phyloP scores from a whole-genome alignment of 2,113 vertebrate species.

The Leucosticte australis region DNA sequence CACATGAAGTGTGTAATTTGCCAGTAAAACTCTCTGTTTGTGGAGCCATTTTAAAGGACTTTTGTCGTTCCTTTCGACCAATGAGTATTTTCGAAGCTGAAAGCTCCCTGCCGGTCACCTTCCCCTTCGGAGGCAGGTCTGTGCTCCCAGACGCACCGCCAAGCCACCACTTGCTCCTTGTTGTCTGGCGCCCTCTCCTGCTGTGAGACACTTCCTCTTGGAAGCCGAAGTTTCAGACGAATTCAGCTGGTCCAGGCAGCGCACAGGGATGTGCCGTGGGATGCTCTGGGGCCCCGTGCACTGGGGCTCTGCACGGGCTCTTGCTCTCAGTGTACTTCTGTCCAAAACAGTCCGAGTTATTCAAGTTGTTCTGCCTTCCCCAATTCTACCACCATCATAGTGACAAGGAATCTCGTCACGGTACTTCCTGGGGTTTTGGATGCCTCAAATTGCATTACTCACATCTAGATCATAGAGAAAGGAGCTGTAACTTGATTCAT shows the following conservation, averaged over 20 bases:
- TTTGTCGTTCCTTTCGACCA: background rate
- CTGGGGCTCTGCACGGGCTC: background rate
- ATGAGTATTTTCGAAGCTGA: background rate
- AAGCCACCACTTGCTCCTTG: background rate
- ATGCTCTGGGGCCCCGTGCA: background rate
- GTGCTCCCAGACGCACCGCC: background rate
- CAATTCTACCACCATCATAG: background rate
- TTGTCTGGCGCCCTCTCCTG: slow-evolving; percentile 20
- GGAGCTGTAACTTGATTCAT: background rate
- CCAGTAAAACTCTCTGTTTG: background rate
- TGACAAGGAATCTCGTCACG: rapidly evolving
- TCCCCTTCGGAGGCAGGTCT: too few relatives aligned
- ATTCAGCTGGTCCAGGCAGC: background rate
- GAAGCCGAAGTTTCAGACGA: rapidly evolving
- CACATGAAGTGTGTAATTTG: background rate
- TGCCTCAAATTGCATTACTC: background rate
- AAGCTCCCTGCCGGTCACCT: background rate
- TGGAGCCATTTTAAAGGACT: background rate
- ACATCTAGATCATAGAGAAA: background rate
- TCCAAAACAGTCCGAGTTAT: rapidly evolving
- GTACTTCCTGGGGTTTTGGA: background rate
- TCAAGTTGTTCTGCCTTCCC: background rate
- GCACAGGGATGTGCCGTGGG: background rate
- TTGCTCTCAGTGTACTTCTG: background rate
- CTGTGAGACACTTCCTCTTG: background rate